Percentiles rank a stretch among this genome's conserved stretches.
phyloP scores from a whole-genome alignment of 2,113 vertebrate species.

The Eptesicus fuscus region DNA sequence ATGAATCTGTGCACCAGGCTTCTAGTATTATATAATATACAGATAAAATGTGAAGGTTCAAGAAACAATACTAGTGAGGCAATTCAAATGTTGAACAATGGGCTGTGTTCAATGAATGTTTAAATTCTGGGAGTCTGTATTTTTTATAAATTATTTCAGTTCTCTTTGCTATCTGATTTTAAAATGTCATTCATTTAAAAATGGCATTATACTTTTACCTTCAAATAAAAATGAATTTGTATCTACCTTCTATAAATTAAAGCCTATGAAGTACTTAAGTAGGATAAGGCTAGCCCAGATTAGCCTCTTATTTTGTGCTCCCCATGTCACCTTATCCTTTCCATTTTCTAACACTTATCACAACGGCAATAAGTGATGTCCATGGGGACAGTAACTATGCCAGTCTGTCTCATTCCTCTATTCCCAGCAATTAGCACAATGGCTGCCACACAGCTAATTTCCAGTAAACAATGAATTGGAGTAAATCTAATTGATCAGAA shows the following conservation, averaged over 20 bases:
- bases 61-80: background rate
- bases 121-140: background rate
- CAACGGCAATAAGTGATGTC: too few relatives aligned
- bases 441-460: background rate
- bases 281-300: background rate
- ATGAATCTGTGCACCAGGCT: too few relatives aligned
- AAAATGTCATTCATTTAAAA: slow-evolving; percentile 25
- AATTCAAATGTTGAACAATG: background rate
- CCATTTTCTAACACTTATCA: background rate
- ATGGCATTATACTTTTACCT: background rate
- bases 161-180: slow-evolving; percentile 25
- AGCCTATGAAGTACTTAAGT: background rate
- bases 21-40: background rate
- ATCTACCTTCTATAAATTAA: background rate
- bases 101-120: background rate
- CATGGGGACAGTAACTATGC: fast-evolving
- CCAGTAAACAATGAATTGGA: background rate
- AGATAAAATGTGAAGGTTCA: background rate
- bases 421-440: background rate
- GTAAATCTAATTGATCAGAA: slow-evolving; percentile 24
- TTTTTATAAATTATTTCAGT: background rate
- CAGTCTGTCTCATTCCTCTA: background rate
- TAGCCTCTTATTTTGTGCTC: background rate
- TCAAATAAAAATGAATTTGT: background rate
- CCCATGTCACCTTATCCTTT: background rate